phyloP scores from a whole-genome alignment of 2,888 invertebrate genomes.

The Actias luna region DNA sequence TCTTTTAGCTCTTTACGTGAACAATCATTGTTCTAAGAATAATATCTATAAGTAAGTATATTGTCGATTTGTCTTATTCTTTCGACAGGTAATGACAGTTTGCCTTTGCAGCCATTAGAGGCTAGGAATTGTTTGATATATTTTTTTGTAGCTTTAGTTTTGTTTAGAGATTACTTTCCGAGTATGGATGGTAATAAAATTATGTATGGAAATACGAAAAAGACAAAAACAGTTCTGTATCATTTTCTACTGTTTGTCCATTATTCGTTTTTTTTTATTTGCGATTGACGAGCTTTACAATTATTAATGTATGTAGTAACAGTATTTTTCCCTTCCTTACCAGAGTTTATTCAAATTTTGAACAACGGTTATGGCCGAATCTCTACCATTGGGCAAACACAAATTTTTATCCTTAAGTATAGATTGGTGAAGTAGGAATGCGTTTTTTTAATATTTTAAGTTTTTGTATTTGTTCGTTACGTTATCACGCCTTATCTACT shows the following conservation, averaged over 20 bases:
- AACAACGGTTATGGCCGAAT: no score
- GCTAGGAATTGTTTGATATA: not conserved
- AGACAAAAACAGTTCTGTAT: no score
- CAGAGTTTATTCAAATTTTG: no score
- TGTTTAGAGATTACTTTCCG: not conserved
- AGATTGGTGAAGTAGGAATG: not conserved
- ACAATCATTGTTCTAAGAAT: constrained; percentile 42
- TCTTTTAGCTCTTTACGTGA: constrained; percentile 33
- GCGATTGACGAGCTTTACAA: no score
- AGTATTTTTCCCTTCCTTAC: no score
- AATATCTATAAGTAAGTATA: constrained; percentile 32
- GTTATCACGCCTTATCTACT: no score
- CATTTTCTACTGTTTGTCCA: no score
- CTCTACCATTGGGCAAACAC: no score
- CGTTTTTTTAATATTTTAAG: not conserved
- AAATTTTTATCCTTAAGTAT: not conserved
- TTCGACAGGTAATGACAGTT: not conserved
- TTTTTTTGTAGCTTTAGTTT: not conserved
- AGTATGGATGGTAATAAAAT: not conserved
- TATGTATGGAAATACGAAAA: no score
- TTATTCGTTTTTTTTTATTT: no score
- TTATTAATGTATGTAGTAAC: no score
- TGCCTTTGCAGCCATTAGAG: not conserved
- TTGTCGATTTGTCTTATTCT: constrained; percentile 53
- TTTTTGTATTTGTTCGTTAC: no score